A percentile compares a stretch with the other conserved stretches of the same genome.
Evolutionary conservation across 2,797 vertebrate species (phyloP).

Genomic region (Phyllotis vaccarum): DNA sequence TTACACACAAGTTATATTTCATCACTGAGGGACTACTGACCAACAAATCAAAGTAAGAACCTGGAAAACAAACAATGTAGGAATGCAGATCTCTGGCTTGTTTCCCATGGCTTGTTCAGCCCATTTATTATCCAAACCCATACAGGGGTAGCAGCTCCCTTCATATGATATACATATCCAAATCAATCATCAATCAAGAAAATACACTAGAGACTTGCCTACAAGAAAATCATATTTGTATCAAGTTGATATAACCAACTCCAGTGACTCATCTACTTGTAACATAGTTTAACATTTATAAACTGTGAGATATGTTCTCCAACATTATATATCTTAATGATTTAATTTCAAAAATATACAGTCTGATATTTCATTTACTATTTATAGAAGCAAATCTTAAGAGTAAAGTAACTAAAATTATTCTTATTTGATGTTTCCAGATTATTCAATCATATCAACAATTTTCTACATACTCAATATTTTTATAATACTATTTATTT

Average conservation of each 20-base stretch:
- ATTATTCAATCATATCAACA: constrained; percentile 69
- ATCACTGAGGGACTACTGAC: background rate
- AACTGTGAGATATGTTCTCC: constrained; percentile 20
- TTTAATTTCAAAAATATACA: constrained; percentile 63
- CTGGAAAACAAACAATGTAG: background rate
- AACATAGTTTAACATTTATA: constrained; percentile 51
- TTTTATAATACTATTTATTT: constrained; percentile 26
- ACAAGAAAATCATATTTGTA: background rate
- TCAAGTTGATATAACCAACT: background rate
- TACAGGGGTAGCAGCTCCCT: background rate
- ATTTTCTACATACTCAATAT: constrained; percentile 64
- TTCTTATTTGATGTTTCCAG: constrained; percentile 73
- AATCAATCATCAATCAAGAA: background rate
- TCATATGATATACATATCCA: background rate
- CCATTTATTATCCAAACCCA: background rate
- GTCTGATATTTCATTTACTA: constrained; percentile 72
- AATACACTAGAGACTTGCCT: background rate
- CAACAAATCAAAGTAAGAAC: background rate
- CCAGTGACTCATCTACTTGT: background rate
- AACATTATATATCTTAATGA: constrained; percentile 62
- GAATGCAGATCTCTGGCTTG: background rate
- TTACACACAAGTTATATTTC: background rate
- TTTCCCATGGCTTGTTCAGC: background rate
- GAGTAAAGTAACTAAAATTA: constrained; percentile 64
- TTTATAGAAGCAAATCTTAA: constrained; percentile 40